phyloP scores from a whole-genome alignment of 1,140 invertebrate genomes.

The Heliconius nattereri region DNA sequence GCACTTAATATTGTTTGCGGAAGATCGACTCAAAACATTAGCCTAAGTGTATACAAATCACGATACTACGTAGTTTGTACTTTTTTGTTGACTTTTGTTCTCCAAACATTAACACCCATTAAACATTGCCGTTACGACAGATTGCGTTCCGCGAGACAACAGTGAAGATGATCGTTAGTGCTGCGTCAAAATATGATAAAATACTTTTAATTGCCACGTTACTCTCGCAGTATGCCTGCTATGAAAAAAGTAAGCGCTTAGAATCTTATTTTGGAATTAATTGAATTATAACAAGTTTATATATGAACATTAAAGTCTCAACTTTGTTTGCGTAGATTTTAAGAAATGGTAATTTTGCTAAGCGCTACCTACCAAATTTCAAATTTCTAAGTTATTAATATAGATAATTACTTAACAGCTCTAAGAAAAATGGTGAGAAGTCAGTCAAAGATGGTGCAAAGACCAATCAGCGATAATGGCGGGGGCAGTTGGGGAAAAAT shows the following conservation, averaged over 20 bases:
- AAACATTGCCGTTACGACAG: background rate
- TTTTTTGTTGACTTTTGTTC: background rate
- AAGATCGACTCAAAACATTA: background rate
- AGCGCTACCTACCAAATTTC: no score
- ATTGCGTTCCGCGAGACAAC: background rate
- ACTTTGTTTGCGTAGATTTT: no score
- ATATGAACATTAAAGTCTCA: no score
- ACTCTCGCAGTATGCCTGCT: conserved; percentile 32
- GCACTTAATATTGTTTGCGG: background rate
- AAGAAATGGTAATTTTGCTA: no score
- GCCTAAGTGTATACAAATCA: background rate
- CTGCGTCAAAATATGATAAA: background rate
- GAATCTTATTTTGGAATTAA: background rate
- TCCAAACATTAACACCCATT: background rate
- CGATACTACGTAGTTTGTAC: conserved; percentile 2
- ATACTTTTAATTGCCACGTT: background rate
- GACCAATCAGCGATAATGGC: conserved; percentile 54
- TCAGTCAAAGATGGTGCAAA: conserved; percentile 70
- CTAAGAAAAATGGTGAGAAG: conserved; percentile 69
- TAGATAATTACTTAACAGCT: conserved; percentile 46
- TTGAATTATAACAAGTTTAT: background rate
- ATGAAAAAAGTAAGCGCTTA: conserved; percentile 62
- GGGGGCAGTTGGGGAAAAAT: conserved; percentile 41
- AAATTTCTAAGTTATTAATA: no score
- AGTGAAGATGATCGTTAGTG: background rate